A percentile compares a stretch with the other conserved stretches of the same genome.
These are phyloP conservation scores for Cataglyphis cursor DNA, from an alignment of 2,888 invertebrate species.

Conservation along the genomic window DNA sequence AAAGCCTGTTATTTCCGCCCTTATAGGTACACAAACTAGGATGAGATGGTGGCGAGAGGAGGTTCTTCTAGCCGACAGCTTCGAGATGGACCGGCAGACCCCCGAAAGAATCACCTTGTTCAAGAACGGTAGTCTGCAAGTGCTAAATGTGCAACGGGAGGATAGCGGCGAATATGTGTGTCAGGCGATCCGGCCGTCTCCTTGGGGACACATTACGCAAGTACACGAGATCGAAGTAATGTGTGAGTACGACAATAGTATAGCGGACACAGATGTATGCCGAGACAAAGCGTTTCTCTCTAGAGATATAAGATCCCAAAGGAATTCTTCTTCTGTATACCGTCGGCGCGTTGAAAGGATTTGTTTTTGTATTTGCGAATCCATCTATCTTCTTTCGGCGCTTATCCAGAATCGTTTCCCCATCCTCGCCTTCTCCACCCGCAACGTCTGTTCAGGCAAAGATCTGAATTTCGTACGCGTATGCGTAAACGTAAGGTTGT, in stretches of 20 bases:
- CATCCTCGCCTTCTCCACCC: not conserved
- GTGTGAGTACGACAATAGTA: conserved; percentile 88
- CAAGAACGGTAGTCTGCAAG: conserved; percentile 91
- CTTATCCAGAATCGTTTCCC: conserved; percentile 15
- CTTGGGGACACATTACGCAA: conserved; percentile 91
- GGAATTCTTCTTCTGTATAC: conserved; percentile 13
- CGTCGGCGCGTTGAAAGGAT: conserved; percentile 18
- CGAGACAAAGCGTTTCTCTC: conserved; percentile 9
- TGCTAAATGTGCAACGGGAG: conserved; percentile 88
- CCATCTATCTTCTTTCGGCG: conserved; percentile 1
- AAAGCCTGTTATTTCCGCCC: conserved; percentile 36
- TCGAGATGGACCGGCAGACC: conserved; percentile 87
- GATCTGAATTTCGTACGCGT: conserved; percentile 3
- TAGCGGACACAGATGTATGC: not conserved
- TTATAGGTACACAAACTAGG: conserved; percentile 69
- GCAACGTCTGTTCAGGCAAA: not conserved
- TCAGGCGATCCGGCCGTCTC: conserved; percentile 89
- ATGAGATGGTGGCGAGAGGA: conserved; percentile 84
- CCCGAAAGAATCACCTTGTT: conserved; percentile 88
- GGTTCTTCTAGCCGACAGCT: conserved; percentile 89
- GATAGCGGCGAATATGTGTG: conserved; percentile 91
- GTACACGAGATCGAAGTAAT: conserved; percentile 93
- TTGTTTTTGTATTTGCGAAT: not conserved
- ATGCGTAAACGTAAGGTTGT: not conserved
- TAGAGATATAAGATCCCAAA: not conserved